These are phyloP conservation scores for Hylomyscus alleni DNA, from an alignment of 2,797 vertebrate genomes.

Conservation along the genomic window DNA sequence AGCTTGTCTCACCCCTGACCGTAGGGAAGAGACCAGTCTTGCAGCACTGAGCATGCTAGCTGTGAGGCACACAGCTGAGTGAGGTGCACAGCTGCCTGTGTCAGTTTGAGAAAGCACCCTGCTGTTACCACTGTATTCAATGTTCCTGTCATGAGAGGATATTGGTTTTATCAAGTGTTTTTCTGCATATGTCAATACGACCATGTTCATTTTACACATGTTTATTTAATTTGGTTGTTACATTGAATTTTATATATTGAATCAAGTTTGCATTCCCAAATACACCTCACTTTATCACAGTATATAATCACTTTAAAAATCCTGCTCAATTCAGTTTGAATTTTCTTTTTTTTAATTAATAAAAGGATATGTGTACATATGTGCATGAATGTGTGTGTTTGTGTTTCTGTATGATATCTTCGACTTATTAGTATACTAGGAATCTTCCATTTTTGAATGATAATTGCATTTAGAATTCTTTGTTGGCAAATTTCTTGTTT, in stretches of 20 bases:
- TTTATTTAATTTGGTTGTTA: background rate
- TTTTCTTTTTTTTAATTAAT: slow-evolving; percentile 13
- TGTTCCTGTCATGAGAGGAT: background rate
- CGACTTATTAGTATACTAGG: background rate
- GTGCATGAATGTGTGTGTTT: background rate
- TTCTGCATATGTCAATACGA: background rate
- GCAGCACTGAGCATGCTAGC: background rate
- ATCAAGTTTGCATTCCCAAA: background rate
- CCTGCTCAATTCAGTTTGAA: background rate
- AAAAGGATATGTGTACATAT: background rate
- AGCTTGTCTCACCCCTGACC: background rate
- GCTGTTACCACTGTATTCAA: background rate
- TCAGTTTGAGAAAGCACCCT: slow-evolving; percentile 4
- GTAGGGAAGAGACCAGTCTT: background rate
- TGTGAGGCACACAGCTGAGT: background rate
- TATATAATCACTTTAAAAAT: slow-evolving; percentile 1
- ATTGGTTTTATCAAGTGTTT: background rate
- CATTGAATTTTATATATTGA: slow-evolving; percentile 16
- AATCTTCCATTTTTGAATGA: background rate
- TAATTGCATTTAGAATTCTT: slow-evolving; percentile 45
- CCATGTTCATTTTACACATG: background rate
- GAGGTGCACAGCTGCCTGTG: background rate
- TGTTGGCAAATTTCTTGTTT: background rate
- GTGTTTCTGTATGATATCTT: background rate
- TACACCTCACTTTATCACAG: background rate